Evolutionary conservation across 2,113 vertebrate species (phyloP).

Genomic region (Paradoxurus hermaphroditus): DNA sequence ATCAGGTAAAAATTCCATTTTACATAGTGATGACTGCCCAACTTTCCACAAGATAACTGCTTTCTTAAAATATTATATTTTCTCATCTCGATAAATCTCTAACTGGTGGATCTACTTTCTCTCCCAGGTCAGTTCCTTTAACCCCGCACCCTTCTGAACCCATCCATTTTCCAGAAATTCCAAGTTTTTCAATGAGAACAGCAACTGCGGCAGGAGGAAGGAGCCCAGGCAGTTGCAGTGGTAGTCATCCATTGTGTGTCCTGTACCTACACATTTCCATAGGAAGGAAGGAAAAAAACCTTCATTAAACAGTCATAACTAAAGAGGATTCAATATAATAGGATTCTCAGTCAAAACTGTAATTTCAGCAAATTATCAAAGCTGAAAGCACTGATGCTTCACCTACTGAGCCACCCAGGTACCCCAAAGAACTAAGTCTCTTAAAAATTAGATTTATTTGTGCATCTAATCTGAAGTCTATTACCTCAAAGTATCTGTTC

Average conservation of each 20-base stretch:
- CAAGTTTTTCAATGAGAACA: not conserved
- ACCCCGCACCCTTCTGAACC: not conserved
- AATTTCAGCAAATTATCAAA: not conserved
- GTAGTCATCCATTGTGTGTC: fast-evolving
- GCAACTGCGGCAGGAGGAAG: not conserved
- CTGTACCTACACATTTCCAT: not conserved
- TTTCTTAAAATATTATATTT: not conserved
- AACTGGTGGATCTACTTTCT: not conserved
- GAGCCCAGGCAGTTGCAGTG: too few species aligned
- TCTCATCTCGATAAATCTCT: not conserved
- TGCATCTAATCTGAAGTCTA: not conserved
- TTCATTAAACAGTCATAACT: not conserved
- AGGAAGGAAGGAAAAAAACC: not conserved
- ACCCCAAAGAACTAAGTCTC: not conserved
- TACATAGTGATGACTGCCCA: too few species aligned
- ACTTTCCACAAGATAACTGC: not conserved
- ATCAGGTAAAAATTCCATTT: not conserved
- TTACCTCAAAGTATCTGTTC: not conserved
- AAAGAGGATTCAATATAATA: not conserved
- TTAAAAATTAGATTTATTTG: not conserved
- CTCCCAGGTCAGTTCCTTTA: not conserved
- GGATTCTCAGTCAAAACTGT: not conserved
- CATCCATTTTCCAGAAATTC: not conserved
- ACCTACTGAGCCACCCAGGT: too few species aligned
- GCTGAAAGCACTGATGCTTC: not conserved